phyloP scores from a whole-genome alignment of 2,888 invertebrate species.

The Hemaris fuciformis region DNA sequence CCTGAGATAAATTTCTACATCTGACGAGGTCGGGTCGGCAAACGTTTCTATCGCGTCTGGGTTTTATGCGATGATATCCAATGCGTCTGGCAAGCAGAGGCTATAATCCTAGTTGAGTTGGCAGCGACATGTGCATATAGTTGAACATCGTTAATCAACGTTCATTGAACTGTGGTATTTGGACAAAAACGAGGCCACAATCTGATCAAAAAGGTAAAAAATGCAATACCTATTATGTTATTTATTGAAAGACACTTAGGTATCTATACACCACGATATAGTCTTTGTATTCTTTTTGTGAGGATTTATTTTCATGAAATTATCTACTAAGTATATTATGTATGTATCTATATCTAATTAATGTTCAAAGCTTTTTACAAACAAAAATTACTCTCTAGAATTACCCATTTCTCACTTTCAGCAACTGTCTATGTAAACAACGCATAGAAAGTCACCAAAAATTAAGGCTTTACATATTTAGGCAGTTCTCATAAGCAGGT shows the following conservation, averaged over 20 bases:
- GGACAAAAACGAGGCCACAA: slow-evolving; percentile 1
- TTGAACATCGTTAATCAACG: slow-evolving; percentile 17
- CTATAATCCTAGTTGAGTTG: slow-evolving; percentile 7
- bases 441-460: not conserved
- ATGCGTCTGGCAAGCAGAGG: slow-evolving; percentile 6
- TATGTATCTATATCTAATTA: too few species aligned
- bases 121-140: slow-evolving; percentile 10
- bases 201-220: slow-evolving; percentile 7
- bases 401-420: too few species aligned
- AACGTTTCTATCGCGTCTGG: not conserved
- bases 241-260: too few species aligned
- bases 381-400: too few species aligned
- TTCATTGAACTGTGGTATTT: not conserved
- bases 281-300: too few species aligned
- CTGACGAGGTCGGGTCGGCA: slow-evolving; percentile 3
- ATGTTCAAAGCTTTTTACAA: too few species aligned
- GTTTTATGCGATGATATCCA: slow-evolving; percentile 7
- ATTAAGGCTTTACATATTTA: not conserved
- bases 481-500: not conserved
- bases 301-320: not conserved
- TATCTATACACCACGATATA: too few species aligned
- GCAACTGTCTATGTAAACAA: not conserved
- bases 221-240: not conserved
- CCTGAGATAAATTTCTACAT: slow-evolving; percentile 2
- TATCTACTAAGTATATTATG: too few species aligned